Evolutionary conservation across 2,797 vertebrate species (phyloP), one percentile per base, ranked within the genome.

Genomic region (Oceanodroma leucorhoa): DNA sequence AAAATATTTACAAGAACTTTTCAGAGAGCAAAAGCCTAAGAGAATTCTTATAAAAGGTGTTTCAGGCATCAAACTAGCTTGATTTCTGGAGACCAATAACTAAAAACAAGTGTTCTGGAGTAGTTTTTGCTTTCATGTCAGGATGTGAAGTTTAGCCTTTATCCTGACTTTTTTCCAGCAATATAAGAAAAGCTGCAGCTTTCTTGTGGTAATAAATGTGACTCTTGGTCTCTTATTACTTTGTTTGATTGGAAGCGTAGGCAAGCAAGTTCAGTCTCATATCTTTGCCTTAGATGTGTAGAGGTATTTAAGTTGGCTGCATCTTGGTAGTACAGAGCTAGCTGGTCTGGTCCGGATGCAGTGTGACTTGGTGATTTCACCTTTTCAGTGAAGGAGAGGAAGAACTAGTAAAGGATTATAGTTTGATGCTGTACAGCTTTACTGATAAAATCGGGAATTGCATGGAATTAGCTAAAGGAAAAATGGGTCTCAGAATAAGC

Each of bases 221-320:
- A 29, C 19, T 54, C 14, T 32, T 66, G 43, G 30, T 79, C 36
- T 62, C 9, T 57, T 29, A 9, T 7, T 61, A 4, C 24, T 71
- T 32, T 0, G 1, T 16, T 50, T 32, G 54, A 21, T 26, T 51
- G n/a, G 40, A 54, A 41, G 40, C 0, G 0, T 26, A 16, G 34
- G 14, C 32, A 36, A 62, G 45, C 57, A 69, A 53, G 43, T 46
- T 45, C 27, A 17, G 50, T 54, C 15, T 64, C 7, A 0, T 38
- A 2, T 20, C 30, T 46, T n/a, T 69, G 60, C 32, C 53, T 57
- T 11, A 14, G 40, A 3, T 34, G 16, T 57, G 18, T 6, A 21
- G 36, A 32, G 46, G 10, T 21, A 5, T n/a, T 45, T 21, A 27
- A 32, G 19, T 34, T 48, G 45, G 6, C 48, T 67, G 54, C 36